Conservation (phyloP, 1,140 invertebrate species). For the Leptinotarsa undecemlineata region DNA sequence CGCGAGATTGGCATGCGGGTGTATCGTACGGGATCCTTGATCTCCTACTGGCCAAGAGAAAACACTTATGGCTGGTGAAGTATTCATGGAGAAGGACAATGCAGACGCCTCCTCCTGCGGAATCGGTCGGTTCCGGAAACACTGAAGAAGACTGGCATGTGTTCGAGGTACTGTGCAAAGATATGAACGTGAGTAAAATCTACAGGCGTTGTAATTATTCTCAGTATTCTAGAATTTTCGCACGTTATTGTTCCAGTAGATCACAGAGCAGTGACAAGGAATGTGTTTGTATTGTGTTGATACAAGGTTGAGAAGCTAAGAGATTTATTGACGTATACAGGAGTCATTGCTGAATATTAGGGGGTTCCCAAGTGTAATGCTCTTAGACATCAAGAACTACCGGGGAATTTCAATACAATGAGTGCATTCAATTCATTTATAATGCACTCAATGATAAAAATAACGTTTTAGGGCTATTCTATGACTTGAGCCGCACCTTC, state of each 20-base stretch:
- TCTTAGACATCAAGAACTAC: no score
- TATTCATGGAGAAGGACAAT: background rate
- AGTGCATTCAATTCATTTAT: no score
- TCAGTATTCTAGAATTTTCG: background rate
- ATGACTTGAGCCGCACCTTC: no score
- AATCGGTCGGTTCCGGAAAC: slow-evolving; percentile 53
- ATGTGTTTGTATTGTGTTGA: background rate
- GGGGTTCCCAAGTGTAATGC: no score
- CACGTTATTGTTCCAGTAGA: background rate
- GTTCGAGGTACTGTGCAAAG: slow-evolving; percentile 65
- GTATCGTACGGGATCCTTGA: background rate
- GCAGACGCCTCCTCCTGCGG: slow-evolving; percentile 21
- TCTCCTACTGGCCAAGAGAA: background rate
- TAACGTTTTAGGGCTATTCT: no score
- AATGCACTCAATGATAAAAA: no score
- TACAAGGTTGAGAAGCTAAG: no score
- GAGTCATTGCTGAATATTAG: no score
- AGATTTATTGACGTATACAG: no score
- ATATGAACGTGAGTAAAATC: slow-evolving; percentile 15
- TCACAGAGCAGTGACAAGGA: background rate
- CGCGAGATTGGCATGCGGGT: background rate
- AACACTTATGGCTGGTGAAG: background rate
- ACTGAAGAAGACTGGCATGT: slow-evolving; percentile 68
- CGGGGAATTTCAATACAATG: no score
- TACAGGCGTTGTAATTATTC: background rate